A percentile compares a stretch with the other conserved stretches of the same genome.
Conservation (phyloP, 2,888 invertebrate genomes). For the Cheilosia variabilis region DNA sequence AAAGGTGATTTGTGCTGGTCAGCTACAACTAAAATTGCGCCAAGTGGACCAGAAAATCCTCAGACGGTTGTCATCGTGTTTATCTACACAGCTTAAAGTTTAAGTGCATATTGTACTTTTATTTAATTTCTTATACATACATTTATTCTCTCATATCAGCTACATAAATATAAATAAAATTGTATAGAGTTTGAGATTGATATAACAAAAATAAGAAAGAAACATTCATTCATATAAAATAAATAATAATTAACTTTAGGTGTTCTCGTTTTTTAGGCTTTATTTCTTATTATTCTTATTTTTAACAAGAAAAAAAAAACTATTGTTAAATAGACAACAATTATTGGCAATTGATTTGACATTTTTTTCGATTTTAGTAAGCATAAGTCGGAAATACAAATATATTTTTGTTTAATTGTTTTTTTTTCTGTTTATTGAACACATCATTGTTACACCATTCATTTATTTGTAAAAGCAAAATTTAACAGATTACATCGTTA, state of each 20-base stretch:
- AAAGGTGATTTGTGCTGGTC: not conserved
- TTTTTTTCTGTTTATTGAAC: slow-evolving; percentile 56
- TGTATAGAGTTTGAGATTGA: slow-evolving; percentile 23
- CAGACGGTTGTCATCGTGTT: not conserved
- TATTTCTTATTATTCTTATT: slow-evolving; percentile 37
- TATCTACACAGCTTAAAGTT: slow-evolving; percentile 4
- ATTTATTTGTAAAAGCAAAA: slow-evolving; percentile 27
- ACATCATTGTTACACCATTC: slow-evolving; percentile 60
- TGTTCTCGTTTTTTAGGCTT: slow-evolving; percentile 33
- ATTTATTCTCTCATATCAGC: slow-evolving; percentile 12
- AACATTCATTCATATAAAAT: slow-evolving; percentile 45
- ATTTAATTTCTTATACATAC: slow-evolving; percentile 24
- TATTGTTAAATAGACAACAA: slow-evolving; percentile 44
- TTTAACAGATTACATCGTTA: slow-evolving; percentile 15
- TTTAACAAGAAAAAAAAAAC: slow-evolving; percentile 37
- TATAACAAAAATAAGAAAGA: slow-evolving; percentile 15
- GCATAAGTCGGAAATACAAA: slow-evolving; percentile 31
- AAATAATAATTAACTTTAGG: slow-evolving; percentile 60
- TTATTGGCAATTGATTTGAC: slow-evolving; percentile 69
- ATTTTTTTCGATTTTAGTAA: slow-evolving; percentile 26
- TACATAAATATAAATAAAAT: slow-evolving; percentile 34
- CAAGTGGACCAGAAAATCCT: not conserved
- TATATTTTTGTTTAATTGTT: slow-evolving; percentile 12
- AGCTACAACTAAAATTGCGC: not conserved
- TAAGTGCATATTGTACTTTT: slow-evolving; percentile 14